A percentile compares a stretch with the other conserved stretches of the same genome.
Evolutionary conservation across 2,888 invertebrate genomes (phyloP).

Genomic region (Ophioninae sp.): DNA sequence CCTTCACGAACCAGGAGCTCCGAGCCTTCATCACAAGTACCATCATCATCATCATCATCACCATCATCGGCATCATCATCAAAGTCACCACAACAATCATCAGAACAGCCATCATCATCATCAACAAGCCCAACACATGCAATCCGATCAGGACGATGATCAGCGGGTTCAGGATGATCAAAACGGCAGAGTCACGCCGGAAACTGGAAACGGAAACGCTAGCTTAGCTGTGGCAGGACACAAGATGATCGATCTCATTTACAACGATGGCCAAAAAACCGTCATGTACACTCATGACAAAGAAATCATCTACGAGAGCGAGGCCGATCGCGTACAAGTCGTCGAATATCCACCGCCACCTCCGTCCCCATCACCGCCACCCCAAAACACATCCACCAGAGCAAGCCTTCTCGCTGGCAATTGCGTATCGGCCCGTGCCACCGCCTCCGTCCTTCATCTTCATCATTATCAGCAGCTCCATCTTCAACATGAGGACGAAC

Average conservation of each 20-base stretch:
- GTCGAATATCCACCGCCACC: conserved; percentile 79
- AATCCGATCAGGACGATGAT: conserved; percentile 79
- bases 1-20: conserved; percentile 84
- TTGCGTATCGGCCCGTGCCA: conserved; percentile 81
- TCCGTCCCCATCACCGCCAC: conserved; percentile 79
- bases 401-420: conserved; percentile 80
- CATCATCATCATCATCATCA: conserved; percentile 83
- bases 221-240: conserved; percentile 84
- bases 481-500: conserved; percentile 82
- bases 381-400: conserved; percentile 82
- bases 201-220: conserved; percentile 82
- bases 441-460: conserved; percentile 82
- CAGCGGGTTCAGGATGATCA: conserved; percentile 80
- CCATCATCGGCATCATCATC: conserved; percentile 82
- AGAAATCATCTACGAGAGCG: conserved; percentile 90
- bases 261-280: conserved; percentile 92
- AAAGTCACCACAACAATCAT: conserved; percentile 82
- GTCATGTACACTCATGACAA: conserved; percentile 92
- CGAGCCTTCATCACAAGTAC: conserved; percentile 83
- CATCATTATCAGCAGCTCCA: conserved; percentile 83
- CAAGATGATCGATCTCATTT: conserved; percentile 91
- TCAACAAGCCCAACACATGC: conserved; percentile 80
- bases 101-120: conserved; percentile 76
- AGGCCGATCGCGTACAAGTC: conserved; percentile 83
- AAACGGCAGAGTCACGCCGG: conserved; percentile 76